phyloP scores from a whole-genome alignment of 2,797 vertebrate species.

The Clarias fuscus region DNA sequence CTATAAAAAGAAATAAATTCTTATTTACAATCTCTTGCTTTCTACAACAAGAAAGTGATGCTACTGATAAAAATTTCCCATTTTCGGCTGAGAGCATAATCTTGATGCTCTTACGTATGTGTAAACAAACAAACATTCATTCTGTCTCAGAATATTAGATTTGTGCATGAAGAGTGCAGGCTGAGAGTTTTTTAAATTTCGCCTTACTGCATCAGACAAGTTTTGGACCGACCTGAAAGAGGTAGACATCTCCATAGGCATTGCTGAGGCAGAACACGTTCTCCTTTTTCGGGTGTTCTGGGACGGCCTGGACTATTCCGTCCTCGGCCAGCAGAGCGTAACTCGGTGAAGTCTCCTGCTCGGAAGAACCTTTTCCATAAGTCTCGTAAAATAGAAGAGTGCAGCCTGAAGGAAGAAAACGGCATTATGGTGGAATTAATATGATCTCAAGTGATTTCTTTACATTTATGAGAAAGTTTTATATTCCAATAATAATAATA shows the following conservation, averaged over 20 bases:
- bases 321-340: slow-evolving; percentile 85
- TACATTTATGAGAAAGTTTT: background rate
- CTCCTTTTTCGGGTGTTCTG: slow-evolving; percentile 91
- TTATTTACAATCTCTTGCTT: background rate
- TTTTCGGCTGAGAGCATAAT: background rate
- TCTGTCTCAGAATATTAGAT: background rate
- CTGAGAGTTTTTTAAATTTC: background rate
- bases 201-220: background rate
- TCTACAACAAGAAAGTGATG: background rate
- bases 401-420: slow-evolving; percentile 74
- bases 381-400: slow-evolving; percentile 88
- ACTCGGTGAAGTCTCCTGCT: slow-evolving; percentile 76
- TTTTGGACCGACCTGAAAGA: slow-evolving; percentile 81
- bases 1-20: background rate
- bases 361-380: slow-evolving; percentile 76
- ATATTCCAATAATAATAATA: background rate
- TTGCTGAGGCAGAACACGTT: slow-evolving; percentile 95
- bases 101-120: background rate
- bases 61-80: background rate
- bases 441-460: background rate
- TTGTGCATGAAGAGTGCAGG: background rate
- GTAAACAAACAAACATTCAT: background rate
- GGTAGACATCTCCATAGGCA: slow-evolving; percentile 86
- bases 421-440: background rate
- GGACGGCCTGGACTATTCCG: slow-evolving; percentile 87